Conservation (phyloP, 2,888 invertebrate genomes). For the Capitulum mitella region DNA sequence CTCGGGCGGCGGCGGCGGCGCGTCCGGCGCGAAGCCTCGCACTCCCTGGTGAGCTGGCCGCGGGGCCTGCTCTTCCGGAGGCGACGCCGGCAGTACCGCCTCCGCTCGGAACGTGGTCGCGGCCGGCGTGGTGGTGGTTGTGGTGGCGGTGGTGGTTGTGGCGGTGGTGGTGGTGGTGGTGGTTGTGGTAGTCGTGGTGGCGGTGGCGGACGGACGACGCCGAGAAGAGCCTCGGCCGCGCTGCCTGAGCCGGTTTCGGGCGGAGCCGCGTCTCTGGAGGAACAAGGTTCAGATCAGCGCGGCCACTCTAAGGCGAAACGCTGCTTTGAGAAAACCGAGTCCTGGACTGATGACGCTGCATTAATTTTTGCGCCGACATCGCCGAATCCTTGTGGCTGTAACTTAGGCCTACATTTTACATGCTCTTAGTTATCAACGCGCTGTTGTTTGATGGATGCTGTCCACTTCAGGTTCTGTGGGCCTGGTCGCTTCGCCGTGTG, state of each 20-base stretch:
- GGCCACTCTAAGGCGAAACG: too few relatives aligned
- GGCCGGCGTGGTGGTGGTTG: conserved; percentile 39
- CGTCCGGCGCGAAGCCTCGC: background rate
- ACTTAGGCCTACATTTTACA: too few relatives aligned
- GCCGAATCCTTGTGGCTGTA: too few relatives aligned
- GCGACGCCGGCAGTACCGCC: background rate
- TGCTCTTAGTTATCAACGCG: too few relatives aligned
- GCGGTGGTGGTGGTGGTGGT: conserved; percentile 41
- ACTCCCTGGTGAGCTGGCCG: background rate
- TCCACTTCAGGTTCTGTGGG: too few relatives aligned
- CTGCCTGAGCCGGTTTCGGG: background rate
- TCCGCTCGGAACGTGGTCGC: background rate
- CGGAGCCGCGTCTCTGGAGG: background rate
- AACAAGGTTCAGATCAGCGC: too few relatives aligned
- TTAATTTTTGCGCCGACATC: too few relatives aligned
- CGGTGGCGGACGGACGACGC: conserved; percentile 44
- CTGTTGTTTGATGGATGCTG: too few relatives aligned
- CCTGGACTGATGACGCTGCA: too few relatives aligned
- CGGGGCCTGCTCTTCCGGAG: background rate
- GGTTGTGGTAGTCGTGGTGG: conserved; percentile 48
- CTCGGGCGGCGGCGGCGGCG: conserved; percentile 40
- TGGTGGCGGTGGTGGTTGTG: conserved; percentile 40
- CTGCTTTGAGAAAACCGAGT: too few relatives aligned
- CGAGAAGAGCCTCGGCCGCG: background rate
- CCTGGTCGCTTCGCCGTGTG: too few relatives aligned